Evolutionary conservation across 2,113 vertebrate genomes (phyloP).

Genomic region (Bufo bufo): DNA sequence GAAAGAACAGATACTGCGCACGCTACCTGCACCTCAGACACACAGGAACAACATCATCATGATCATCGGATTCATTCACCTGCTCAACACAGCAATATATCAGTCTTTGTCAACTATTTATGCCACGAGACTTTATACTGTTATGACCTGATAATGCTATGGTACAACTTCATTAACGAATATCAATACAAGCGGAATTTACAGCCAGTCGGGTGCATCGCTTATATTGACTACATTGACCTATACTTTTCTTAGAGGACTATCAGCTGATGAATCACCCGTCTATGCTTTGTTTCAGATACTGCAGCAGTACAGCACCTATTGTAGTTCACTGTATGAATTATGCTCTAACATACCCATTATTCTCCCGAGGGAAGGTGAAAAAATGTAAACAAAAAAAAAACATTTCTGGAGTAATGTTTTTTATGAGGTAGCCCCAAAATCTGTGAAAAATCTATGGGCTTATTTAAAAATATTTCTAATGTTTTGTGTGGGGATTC

Average conservation of each 20-base stretch:
- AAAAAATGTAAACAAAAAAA: not conserved
- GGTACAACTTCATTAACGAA: slow-evolving; percentile 25
- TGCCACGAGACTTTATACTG: not conserved
- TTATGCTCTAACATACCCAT: not conserved
- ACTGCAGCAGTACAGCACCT: not conserved
- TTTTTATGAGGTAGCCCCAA: too few relatives aligned
- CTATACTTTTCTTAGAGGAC: not conserved
- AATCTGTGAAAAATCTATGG: too few relatives aligned
- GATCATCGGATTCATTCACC: not conserved
- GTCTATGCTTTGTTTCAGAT: not conserved
- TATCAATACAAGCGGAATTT: not conserved
- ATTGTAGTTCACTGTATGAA: not conserved
- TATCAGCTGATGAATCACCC: not conserved
- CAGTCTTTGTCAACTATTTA: not conserved
- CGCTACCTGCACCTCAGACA: slow-evolving; percentile 7
- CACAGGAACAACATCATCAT: not conserved
- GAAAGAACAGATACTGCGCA: slow-evolving; percentile 30
- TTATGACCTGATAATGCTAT: not conserved
- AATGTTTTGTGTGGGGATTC: too few relatives aligned
- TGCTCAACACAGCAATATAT: not conserved
- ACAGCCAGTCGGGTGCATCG: not conserved
- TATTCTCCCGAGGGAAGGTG: not conserved
- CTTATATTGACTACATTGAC: slow-evolving; percentile 18
- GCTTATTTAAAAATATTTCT: too few relatives aligned
- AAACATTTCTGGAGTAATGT: not conserved